These are phyloP conservation scores for Tenthredo amoena DNA, from an alignment of 2,888 invertebrate species.

Conservation along the genomic window DNA sequence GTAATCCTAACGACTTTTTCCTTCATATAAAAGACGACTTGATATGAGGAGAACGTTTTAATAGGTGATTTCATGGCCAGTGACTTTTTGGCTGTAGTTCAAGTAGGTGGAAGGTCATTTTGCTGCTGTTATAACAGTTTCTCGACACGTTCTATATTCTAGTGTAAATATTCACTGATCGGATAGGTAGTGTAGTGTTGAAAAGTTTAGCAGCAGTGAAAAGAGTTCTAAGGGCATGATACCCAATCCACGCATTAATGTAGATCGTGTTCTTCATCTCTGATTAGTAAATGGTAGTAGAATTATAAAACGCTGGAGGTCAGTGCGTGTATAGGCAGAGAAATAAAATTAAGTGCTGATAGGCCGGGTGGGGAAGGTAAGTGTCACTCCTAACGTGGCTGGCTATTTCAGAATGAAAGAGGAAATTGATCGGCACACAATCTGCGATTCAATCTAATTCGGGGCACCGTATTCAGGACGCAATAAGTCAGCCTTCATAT, in stretches of 20 bases:
- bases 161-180: not conserved
- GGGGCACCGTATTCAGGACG: not conserved
- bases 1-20: not conserved
- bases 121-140: not conserved
- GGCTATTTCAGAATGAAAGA: not conserved
- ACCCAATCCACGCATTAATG: not conserved
- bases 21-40: not conserved
- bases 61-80: not conserved
- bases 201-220: not conserved
- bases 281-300: not conserved
- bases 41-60: not conserved
- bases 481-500: slow-evolving; percentile 21
- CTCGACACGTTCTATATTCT: not conserved
- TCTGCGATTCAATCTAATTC: slow-evolving; percentile 29
- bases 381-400: not conserved
- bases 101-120: not conserved
- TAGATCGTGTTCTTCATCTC: not conserved
- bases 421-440: slow-evolving; percentile 30
- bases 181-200: not conserved
- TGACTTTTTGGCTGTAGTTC: slow-evolving; percentile 7
- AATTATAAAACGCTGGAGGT: not conserved
- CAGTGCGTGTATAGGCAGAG: not conserved
- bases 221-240: not conserved
- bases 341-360: not conserved
- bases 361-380: not conserved